These are phyloP conservation scores for Phaethornis superciliosus DNA, from an alignment of 2,113 vertebrate genomes.

Conservation along the genomic window DNA sequence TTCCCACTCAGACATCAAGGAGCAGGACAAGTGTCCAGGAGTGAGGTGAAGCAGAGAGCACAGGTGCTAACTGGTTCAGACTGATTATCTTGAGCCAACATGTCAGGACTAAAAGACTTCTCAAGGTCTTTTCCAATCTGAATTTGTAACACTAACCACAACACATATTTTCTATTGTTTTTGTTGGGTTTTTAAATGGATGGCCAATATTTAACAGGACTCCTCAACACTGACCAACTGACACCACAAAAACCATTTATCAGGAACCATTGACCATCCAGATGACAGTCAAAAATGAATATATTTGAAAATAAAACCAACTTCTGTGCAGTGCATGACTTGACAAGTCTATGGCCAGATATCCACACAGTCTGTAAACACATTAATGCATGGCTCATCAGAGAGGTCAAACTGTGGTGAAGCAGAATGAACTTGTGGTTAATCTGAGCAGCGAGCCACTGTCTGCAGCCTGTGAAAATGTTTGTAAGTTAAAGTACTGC, in stretches of 20 bases:
- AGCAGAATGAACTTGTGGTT: constrained; percentile 38
- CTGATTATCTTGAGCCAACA: not conserved
- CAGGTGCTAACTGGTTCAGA: not conserved
- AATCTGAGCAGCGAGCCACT: not conserved
- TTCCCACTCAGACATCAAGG: not conserved
- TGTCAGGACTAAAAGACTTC: not conserved
- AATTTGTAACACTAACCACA: not conserved
- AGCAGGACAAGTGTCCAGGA: not conserved
- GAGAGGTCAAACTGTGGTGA: constrained; percentile 22
- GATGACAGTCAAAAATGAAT: not conserved
- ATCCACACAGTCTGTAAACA: not conserved
- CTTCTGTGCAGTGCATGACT: not conserved
- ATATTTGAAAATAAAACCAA: not conserved
- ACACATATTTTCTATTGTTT: not conserved
- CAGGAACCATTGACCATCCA: not conserved
- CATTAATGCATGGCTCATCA: not conserved
- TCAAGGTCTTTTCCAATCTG: not conserved
- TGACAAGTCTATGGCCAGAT: not conserved
- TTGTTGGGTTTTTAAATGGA: not conserved
- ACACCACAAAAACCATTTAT: not conserved
- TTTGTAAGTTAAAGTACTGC: not conserved
- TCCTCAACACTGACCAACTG: not conserved
- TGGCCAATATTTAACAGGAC: not conserved
- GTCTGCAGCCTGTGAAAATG: constrained; percentile 9
- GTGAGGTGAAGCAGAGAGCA: not conserved